phyloP scores from a whole-genome alignment of 2,113 vertebrate species.

The Epinephelus cyanopodus region DNA sequence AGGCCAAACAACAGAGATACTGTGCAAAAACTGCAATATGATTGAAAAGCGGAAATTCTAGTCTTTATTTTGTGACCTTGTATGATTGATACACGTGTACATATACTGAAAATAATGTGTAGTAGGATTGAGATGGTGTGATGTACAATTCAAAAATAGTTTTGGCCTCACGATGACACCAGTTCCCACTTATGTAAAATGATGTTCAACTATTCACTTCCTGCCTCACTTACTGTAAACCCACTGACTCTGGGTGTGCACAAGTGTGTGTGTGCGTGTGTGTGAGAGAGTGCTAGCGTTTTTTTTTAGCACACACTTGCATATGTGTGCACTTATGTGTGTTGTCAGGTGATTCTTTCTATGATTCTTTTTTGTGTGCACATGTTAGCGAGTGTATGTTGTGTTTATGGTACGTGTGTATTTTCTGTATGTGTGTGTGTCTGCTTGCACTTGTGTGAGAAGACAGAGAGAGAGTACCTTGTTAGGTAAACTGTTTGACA shows the following conservation, averaged over 20 bases:
- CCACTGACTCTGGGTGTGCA: constrained; percentile 2
- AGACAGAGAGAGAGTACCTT: constrained; percentile 76
- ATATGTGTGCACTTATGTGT: background rate
- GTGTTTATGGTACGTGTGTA: background rate
- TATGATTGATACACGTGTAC: background rate
- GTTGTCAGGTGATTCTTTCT: constrained; percentile 28
- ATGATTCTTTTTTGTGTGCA: constrained; percentile 27
- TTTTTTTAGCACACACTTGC: background rate
- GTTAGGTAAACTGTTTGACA: constrained; percentile 85
- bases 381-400: background rate
- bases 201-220: constrained; percentile 48
- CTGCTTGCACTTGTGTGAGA: constrained; percentile 29
- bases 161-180: constrained; percentile 47
- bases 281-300: background rate
- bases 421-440: constrained; percentile 18
- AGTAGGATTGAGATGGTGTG: background rate
- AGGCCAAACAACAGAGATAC: background rate
- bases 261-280: background rate
- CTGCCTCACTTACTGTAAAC: constrained; percentile 41
- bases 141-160: background rate
- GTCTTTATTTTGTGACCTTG: too few species aligned
- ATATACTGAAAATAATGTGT: background rate
- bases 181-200: constrained; percentile 36
- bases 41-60: too few species aligned
- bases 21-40: background rate